phyloP scores from a whole-genome alignment of 2,888 invertebrate species.

The Drosophila mayaguana region DNA sequence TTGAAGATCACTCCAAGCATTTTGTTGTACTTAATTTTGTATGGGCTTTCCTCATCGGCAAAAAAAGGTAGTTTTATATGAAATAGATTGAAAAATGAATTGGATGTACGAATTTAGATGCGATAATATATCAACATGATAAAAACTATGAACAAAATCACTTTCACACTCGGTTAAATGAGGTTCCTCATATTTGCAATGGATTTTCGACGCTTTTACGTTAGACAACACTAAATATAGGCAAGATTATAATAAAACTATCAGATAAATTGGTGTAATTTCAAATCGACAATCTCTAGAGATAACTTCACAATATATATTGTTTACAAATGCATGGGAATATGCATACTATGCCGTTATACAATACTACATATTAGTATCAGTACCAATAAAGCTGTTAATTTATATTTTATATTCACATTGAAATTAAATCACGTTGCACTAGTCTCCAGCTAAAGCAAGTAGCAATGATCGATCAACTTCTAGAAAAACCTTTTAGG shows the following conservation, averaged over 20 bases:
- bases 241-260: not conserved
- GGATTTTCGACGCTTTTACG: not conserved
- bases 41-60: too few relatives aligned
- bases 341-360: not conserved
- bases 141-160: too few relatives aligned
- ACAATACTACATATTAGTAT: not conserved
- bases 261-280: not conserved
- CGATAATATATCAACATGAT: too few relatives aligned
- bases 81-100: too few relatives aligned
- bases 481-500: not conserved
- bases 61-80: too few relatives aligned
- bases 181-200: not conserved
- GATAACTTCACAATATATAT: too few relatives aligned
- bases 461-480: not conserved
- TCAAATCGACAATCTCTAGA: too few relatives aligned
- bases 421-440: too few relatives aligned
- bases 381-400: not conserved
- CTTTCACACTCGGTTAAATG: too few relatives aligned
- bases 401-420: not conserved
- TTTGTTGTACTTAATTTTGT: not conserved
- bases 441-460: too few relatives aligned
- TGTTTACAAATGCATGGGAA: not conserved
- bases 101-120: too few relatives aligned
- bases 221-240: not conserved
- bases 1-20: too few relatives aligned